Percentiles rank a stretch among this genome's conserved stretches.
Evolutionary conservation across 1,140 invertebrate genomes (phyloP).

Genomic region (Hypothenemus hampei): DNA sequence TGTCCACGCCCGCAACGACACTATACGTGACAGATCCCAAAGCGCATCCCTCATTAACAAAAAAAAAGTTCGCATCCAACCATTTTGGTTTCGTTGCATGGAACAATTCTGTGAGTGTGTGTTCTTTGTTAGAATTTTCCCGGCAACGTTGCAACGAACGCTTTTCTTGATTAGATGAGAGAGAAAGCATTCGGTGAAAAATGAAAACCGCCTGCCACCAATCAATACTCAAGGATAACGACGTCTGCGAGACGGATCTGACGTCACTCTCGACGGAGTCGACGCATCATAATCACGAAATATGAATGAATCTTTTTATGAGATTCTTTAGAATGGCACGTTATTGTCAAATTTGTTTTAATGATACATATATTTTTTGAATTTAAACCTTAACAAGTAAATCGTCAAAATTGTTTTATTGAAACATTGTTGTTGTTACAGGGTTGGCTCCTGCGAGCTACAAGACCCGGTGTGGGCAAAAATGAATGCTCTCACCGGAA

Average conservation of each 20-base stretch:
- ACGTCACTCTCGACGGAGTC: slow-evolving; percentile 19
- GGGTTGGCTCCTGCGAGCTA: slow-evolving; percentile 74
- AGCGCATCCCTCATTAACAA: background rate
- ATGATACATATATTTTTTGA: background rate
- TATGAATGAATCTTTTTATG: slow-evolving; percentile 19
- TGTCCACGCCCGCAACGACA: no score
- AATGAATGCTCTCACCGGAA: slow-evolving; percentile 72
- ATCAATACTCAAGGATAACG: slow-evolving; percentile 27
- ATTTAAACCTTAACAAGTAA: background rate
- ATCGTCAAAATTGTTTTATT: background rate
- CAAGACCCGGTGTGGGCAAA: slow-evolving; percentile 78
- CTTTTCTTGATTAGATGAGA: slow-evolving; percentile 2
- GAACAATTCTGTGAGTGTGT: background rate
- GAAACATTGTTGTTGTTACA: slow-evolving; percentile 44
- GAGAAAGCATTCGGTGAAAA: slow-evolving; percentile 24
- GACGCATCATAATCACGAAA: slow-evolving; percentile 16
- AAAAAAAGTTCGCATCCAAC: background rate
- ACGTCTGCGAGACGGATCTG: slow-evolving; percentile 21
- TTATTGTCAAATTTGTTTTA: background rate
- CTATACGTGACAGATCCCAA: no score
- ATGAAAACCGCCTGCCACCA: slow-evolving; percentile 17
- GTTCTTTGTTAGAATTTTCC: background rate
- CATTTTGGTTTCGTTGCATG: no score
- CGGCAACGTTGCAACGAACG: slow-evolving; percentile 1
- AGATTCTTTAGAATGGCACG: background rate